phyloP scores from a whole-genome alignment of 2,888 invertebrate species.

The Troides aeacus region DNA sequence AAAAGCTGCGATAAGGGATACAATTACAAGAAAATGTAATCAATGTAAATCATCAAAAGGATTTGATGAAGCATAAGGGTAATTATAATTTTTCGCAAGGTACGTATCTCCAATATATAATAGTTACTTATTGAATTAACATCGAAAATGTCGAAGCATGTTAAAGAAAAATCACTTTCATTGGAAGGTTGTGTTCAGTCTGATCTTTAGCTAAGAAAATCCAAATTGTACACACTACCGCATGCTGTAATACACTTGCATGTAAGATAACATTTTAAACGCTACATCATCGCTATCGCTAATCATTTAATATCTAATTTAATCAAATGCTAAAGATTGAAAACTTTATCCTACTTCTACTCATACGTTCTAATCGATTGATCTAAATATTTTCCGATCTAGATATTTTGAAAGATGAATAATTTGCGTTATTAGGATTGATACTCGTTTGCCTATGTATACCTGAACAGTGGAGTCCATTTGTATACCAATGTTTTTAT shows the following conservation, averaged over 20 bases:
- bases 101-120: no score
- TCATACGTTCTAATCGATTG: background rate
- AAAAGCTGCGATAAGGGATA: no score
- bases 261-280: constrained; percentile 33
- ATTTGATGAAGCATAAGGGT: no score
- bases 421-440: background rate
- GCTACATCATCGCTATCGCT: constrained; percentile 24
- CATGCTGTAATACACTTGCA: constrained; percentile 50
- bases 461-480: background rate
- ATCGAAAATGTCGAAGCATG: background rate
- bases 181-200: constrained; percentile 50
- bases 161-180: background rate
- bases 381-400: constrained; percentile 20
- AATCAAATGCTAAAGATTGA: constrained; percentile 33
- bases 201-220: constrained; percentile 62
- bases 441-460: background rate
- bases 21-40: no score
- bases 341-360: constrained; percentile 33
- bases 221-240: constrained; percentile 59
- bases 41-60: no score
- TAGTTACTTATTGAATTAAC: background rate
- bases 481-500: background rate
- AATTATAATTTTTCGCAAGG: no score
- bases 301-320: constrained; percentile 34
- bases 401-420: background rate